These are phyloP conservation scores for Pyrocoelia pectoralis DNA, from an alignment of 2,888 invertebrate genomes.

Conservation along the genomic window DNA sequence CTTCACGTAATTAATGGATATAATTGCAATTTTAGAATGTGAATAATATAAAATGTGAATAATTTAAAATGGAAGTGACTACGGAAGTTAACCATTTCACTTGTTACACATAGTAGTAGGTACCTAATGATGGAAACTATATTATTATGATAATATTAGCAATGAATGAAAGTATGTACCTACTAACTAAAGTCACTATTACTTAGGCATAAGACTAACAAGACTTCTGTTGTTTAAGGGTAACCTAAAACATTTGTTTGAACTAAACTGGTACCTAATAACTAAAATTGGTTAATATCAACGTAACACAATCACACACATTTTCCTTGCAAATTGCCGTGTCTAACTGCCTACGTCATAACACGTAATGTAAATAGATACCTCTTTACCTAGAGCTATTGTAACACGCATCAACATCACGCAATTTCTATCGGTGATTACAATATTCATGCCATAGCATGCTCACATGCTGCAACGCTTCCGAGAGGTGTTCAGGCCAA, in stretches of 20 bases:
- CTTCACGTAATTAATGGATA: too few species aligned
- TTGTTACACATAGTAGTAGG: too few species aligned
- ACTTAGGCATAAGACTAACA: too few species aligned
- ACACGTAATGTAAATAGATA: conserved; percentile 48
- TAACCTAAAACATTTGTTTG: neutral
- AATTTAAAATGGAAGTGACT: too few species aligned
- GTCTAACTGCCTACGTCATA: conserved; percentile 43
- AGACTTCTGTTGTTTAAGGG: too few species aligned
- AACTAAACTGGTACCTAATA: neutral
- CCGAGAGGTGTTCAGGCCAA: conserved; percentile 46
- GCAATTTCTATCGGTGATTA: conserved; percentile 46
- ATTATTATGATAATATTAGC: too few species aligned
- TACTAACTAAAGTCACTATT: too few species aligned
- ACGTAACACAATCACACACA: conserved; percentile 35
- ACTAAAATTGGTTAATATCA: neutral
- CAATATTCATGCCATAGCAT: conserved; percentile 41
- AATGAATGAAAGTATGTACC: too few species aligned
- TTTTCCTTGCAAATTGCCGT: conserved; percentile 43
- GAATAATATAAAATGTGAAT: too few species aligned
- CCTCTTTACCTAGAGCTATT: conserved; percentile 47
- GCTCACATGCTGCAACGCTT: conserved; percentile 44
- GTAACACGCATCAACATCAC: conserved; percentile 46
- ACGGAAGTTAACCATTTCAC: too few species aligned
- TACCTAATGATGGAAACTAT: too few species aligned
- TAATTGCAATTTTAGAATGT: too few species aligned